Base-by-base conservation (phyloP, 2,797 vertebrate genomes). In the Percopsis omiscomaycus region DNA sequence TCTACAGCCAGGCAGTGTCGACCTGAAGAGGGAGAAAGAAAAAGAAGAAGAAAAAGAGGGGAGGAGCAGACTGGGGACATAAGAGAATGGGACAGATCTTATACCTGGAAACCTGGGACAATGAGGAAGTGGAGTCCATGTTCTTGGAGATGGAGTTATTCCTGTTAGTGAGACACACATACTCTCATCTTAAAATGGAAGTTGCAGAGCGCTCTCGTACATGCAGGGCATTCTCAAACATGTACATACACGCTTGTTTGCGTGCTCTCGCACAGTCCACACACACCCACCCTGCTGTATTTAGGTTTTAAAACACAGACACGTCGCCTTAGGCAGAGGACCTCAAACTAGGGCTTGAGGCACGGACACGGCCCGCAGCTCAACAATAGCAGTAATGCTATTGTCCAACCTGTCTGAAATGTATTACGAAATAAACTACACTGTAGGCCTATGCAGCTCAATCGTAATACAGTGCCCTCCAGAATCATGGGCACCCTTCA, bases 101-200 rank as follows among this genome's bases (percentile, higher is more conserved):
- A 80, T 93, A 93, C 91, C 92, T 91, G 90, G 68, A 67, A 81
- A 70, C 62, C 54, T 82, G 84, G 77, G 83, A 70, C 79, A 92
- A 74, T 85, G 87, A 63, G 73, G 89, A 57, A 61, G 88, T 77
- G 80, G 89, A 77, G 79, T 93, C 92, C 90, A 82, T 69, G 86
- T 78, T 81, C 87, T 90, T 89, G 87, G 80, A 3, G 81, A 90
- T 73, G 74, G 92, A 90, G 83, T 91, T 93, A 90, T 90, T 91
- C 92, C 92, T 94, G 92, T 93, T 91, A 91, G 85, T 92, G 86
- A 93, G 84, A 93, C 77, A 92, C 78, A 89, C 68, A 88, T 66
- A 89, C 86, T 80, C 69, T 78, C 10, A 45, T 78, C 84, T 90
- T 88, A 89, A 71, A 83, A 84, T 77, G 67, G 71, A 80, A 77